Percentiles rank a stretch among this genome's conserved stretches.
These are phyloP conservation scores for Gisinianus flammeolus DNA, from an alignment of 2,888 invertebrate genomes.

Conservation along the genomic window DNA sequence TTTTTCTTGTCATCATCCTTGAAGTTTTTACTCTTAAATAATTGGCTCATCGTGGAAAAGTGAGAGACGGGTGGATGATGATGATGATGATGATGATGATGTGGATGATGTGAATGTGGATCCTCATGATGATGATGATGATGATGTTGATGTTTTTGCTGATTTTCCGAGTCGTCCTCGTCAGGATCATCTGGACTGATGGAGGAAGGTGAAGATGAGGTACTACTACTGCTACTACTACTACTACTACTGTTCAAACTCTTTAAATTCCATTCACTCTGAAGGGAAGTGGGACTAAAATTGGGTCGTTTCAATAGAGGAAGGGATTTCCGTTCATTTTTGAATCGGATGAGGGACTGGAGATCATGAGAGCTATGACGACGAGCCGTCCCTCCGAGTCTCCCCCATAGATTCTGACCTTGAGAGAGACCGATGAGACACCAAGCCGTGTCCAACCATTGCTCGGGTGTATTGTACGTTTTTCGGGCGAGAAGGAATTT, in stretches of 20 bases:
- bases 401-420: constrained; percentile 51
- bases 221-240: too few species aligned
- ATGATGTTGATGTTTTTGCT: background rate
- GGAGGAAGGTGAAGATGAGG: background rate
- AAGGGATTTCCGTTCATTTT: constrained; percentile 43
- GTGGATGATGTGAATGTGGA: background rate
- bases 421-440: constrained; percentile 47
- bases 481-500: background rate
- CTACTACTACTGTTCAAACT: too few species aligned
- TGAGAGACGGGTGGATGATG: background rate
- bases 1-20: background rate
- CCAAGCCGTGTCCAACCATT: constrained; percentile 39
- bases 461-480: background rate
- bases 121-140: background rate
- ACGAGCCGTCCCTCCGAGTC: constrained; percentile 44
- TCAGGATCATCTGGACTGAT: too few species aligned
- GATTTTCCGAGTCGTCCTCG: background rate
- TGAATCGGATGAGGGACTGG: constrained; percentile 42
- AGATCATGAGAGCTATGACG: constrained; percentile 31
- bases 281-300: constrained; percentile 16
- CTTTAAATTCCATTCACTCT: background rate
- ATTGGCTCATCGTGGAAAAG: background rate
- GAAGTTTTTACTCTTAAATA: background rate
- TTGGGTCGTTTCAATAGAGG: constrained; percentile 40
- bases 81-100: background rate